A percentile compares a stretch with the other conserved stretches of the same genome.
These are phyloP conservation scores for Villa cingulata DNA, from an alignment of 2,888 invertebrate genomes.

Conservation along the genomic window DNA sequence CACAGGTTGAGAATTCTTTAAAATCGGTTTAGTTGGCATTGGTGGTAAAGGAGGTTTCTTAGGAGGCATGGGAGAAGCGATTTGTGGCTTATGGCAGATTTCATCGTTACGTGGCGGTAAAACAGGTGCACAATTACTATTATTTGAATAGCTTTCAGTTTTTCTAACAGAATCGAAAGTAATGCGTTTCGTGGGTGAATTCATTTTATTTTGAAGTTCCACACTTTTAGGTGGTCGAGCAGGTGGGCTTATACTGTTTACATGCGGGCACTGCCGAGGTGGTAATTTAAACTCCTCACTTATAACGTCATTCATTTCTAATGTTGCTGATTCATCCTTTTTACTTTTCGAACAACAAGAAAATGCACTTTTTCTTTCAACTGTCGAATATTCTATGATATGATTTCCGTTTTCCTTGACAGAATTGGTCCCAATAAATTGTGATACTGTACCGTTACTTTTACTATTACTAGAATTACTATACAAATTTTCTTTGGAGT, in stretches of 20 bases:
- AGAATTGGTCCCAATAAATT: not conserved
- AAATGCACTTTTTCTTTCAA: slow-evolving; percentile 57
- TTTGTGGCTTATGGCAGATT: slow-evolving; percentile 12
- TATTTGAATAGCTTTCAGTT: not conserved
- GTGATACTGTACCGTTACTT: not conserved
- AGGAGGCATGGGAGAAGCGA: slow-evolving; percentile 39
- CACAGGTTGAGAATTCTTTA: slow-evolving; percentile 43
- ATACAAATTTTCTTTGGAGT: slow-evolving; percentile 35
- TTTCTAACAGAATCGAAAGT: slow-evolving; percentile 7
- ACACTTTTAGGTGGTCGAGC: slow-evolving; percentile 54
- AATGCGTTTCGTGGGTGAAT: slow-evolving; percentile 28
- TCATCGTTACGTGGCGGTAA: slow-evolving; percentile 16
- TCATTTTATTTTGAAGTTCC: slow-evolving; percentile 24
- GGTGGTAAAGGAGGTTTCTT: slow-evolving; percentile 63
- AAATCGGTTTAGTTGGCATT: slow-evolving; percentile 38
- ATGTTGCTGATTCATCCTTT: slow-evolving; percentile 28
- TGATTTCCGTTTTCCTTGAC: slow-evolving; percentile 24
- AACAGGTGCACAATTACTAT: slow-evolving; percentile 18
- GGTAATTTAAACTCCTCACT: slow-evolving; percentile 42
- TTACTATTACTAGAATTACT: slow-evolving; percentile 37
- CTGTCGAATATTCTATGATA: slow-evolving; percentile 58
- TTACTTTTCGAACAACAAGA: slow-evolving; percentile 54
- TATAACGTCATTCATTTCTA: slow-evolving; percentile 31
- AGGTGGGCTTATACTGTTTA: slow-evolving; percentile 45
- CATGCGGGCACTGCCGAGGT: slow-evolving; percentile 46